These are phyloP conservation scores for Metaphire vulgaris DNA, from an alignment of 1,140 invertebrate species.

Conservation along the genomic window DNA sequence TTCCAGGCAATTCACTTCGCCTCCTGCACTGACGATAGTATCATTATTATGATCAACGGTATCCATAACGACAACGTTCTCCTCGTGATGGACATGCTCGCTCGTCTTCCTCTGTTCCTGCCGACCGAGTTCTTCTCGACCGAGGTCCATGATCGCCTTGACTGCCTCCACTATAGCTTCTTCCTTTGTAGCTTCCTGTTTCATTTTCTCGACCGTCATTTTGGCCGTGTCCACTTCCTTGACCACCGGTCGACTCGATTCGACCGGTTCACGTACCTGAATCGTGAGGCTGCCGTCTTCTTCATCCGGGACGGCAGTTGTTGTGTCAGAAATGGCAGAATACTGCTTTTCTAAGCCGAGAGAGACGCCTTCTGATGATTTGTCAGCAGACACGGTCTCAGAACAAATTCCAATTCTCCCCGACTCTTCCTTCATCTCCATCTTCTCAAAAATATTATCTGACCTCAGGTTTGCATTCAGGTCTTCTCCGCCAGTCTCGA, in stretches of 20 bases:
- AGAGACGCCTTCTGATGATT: not conserved
- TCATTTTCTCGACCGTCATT: not conserved
- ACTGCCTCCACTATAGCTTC: constrained; percentile 6
- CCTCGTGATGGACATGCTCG: no score
- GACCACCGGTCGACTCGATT: not conserved
- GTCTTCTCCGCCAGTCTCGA: not conserved
- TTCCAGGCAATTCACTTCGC: no score
- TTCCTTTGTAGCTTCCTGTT: not conserved
- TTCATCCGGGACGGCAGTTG: not conserved
- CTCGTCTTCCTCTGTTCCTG: no score
- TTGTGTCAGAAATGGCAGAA: not conserved
- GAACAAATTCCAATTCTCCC: not conserved
- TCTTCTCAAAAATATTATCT: not conserved
- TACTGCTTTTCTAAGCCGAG: not conserved
- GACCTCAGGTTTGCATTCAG: not conserved
- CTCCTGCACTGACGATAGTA: no score
- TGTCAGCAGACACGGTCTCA: no score
- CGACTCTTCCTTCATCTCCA: not conserved
- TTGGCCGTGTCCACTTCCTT: not conserved
- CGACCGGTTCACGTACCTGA: not conserved
- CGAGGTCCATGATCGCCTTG: not conserved
- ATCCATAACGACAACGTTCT: no score
- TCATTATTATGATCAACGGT: no score
- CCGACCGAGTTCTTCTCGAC: not conserved
- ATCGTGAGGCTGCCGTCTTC: no score